phyloP scores from a whole-genome alignment of 2,888 invertebrate genomes.

The Diaphora mendica region DNA sequence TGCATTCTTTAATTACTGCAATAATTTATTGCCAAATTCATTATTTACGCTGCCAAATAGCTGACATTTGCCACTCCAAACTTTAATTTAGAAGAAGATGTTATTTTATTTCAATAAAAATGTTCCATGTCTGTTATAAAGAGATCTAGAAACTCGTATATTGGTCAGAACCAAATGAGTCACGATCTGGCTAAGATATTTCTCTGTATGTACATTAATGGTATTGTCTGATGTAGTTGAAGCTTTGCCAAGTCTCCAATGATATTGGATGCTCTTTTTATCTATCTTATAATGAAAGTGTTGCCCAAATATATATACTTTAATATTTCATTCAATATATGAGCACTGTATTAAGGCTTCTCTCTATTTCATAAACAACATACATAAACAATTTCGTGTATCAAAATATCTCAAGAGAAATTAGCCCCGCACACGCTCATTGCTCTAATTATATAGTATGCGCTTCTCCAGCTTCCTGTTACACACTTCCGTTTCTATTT shows the following conservation, averaged over 20 bases:
- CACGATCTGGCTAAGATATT: background rate
- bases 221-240: conserved; percentile 16
- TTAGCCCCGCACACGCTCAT: no score
- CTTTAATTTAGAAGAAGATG: conserved; percentile 3
- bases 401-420: background rate
- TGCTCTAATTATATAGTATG: no score
- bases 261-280: background rate
- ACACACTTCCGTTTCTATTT: no score
- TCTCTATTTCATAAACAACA: background rate
- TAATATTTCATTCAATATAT: background rate
- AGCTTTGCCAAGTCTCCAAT: conserved; percentile 13
- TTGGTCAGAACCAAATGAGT: background rate
- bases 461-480: no score
- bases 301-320: conserved; percentile 1
- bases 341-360: background rate
- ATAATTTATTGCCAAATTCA: background rate
- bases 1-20: background rate
- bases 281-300: conserved; percentile 17
- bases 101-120: conserved; percentile 3
- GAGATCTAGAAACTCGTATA: background rate
- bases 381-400: background rate
- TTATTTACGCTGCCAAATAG: background rate
- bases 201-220: conserved; percentile 13
- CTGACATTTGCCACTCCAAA: background rate
- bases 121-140: background rate